phyloP scores from a whole-genome alignment of 2,113 vertebrate species.

The Nesoenas mayeri region DNA sequence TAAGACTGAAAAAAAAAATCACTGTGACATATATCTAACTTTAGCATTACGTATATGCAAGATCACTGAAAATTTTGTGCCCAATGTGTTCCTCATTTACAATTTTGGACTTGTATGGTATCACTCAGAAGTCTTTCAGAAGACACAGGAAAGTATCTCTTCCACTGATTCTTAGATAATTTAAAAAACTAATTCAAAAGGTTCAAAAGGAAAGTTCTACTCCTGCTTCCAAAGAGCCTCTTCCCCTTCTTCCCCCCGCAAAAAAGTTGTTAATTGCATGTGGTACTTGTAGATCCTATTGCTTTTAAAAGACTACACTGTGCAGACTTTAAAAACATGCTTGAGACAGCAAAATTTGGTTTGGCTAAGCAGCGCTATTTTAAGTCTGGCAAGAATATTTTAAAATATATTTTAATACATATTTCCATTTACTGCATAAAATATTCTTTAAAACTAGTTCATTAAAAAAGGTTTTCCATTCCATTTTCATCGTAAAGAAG shows the following conservation, averaged over 20 bases:
- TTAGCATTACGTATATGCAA: background rate
- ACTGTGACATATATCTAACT: slow-evolving; percentile 29
- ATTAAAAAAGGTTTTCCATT: slow-evolving; percentile 46
- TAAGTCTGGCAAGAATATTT: background rate
- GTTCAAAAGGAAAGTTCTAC: background rate
- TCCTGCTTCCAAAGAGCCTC: background rate
- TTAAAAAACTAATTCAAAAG: background rate
- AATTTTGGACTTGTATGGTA: background rate
- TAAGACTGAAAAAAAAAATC: slow-evolving; percentile 56
- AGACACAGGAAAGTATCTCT: background rate
- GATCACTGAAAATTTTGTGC: background rate
- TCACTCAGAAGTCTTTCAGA: background rate
- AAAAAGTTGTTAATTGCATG: background rate
- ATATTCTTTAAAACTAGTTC: background rate
- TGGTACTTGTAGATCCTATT: background rate
- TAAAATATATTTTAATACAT: background rate
- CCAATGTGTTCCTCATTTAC: background rate
- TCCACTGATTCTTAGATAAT: background rate
- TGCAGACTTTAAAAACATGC: background rate
- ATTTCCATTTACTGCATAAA: background rate
- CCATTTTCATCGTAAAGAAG: slow-evolving; percentile 27
- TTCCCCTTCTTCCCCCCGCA: background rate
- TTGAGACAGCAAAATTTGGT: background rate
- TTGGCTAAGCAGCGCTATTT: background rate
- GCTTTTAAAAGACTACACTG: background rate